phyloP scores from a whole-genome alignment of 2,888 invertebrate genomes.

The Callosobruchus maculatus region DNA sequence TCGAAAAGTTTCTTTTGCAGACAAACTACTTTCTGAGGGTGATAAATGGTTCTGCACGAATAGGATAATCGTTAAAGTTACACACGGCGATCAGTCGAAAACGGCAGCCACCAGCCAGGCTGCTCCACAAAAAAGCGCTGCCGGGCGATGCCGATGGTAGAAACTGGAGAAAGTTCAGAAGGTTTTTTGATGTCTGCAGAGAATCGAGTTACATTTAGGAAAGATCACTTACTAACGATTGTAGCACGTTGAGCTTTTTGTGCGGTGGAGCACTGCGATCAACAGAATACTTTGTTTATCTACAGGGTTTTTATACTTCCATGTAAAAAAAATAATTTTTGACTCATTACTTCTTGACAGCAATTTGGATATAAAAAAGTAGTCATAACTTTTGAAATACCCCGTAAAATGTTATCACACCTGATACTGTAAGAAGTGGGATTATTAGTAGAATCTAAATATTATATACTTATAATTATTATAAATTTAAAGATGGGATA shows the following conservation, averaged over 20 bases:
- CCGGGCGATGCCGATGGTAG: background rate
- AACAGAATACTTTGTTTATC: no score
- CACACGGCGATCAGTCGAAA: background rate
- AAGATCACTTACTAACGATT: background rate
- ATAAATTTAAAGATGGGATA: no score
- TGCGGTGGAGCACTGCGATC: no score
- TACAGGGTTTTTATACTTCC: no score
- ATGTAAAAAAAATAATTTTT: no score
- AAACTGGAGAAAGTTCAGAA: background rate
- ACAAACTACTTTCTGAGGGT: background rate
- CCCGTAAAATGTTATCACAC: no score
- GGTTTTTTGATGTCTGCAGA: background rate
- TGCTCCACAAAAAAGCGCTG: background rate
- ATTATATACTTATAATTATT: no score
- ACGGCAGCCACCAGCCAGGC: background rate
- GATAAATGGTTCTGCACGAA: background rate
- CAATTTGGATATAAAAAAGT: no score
- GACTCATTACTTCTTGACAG: no score
- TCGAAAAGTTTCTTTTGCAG: background rate
- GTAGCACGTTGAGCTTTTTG: background rate
- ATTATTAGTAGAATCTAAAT: no score
- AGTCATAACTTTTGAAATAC: no score
- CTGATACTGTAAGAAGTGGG: no score
- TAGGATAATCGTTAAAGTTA: background rate
- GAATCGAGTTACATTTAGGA: background rate